Evolutionary conservation across 2,797 vertebrate species (phyloP), one percentile per base, ranked within the genome.

Genomic region (Poecilia velifera): DNA sequence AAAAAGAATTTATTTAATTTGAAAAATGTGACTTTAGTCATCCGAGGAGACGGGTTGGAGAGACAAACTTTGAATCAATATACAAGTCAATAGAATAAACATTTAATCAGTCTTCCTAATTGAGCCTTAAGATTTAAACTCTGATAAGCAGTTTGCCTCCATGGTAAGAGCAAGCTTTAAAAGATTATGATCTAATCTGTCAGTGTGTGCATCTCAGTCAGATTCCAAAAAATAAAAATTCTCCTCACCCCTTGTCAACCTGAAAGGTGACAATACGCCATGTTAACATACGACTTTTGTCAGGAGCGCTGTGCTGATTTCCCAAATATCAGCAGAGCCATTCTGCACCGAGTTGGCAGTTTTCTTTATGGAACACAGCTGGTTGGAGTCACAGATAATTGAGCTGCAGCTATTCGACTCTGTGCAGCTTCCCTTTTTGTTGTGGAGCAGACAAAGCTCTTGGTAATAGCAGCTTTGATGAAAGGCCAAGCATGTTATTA

Each of bases 301-400:
- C 45, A 41, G 75, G 20, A 25, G 46, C 5, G 1, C 39, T 6
- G 47, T 41, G n/a, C 70, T 39, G 47, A 74, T 74, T 73, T 76
- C 51, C 31, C 46, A 72, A 82, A 78, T 66, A 78, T 51, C 66
- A 46, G 66, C 73, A 43, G 51, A 74, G 59, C 14, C 36, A 1
- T 16, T 71, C 31, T n/a, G 3, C 25, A 46, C 13, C 49, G 13
- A 46, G 72, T 80, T 86, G 87, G 46, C 80, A 68, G 80, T 81
- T 80, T 85, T 41, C 7, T 25, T 57, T 74, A 75, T 66, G 47
- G 80, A 83, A 9, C 57, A 72, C 85, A 76, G 85, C 82, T 80
- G 85, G 70, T 86, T 73, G 59, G 20, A 76, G 76, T 83, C 81
- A 81, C 82, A 25, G 74, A 88, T 85, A 90, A 91, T 85, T 77